phyloP scores from a whole-genome alignment of 2,113 vertebrate species.

The Plestiodon gilberti region DNA sequence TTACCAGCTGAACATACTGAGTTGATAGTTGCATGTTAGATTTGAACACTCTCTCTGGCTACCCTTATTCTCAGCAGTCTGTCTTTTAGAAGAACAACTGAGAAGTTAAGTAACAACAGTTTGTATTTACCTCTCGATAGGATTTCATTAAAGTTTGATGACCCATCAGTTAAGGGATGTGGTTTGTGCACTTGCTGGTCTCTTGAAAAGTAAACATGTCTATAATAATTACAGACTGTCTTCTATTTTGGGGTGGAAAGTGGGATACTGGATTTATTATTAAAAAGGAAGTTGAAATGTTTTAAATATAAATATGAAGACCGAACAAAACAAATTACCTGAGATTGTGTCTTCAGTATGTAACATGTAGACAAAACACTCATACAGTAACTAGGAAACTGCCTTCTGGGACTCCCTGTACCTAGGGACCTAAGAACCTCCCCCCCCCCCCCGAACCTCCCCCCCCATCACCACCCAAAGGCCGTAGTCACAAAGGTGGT shows the following conservation, averaged over 20 bases:
- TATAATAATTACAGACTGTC: not conserved
- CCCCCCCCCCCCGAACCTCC: too few relatives aligned
- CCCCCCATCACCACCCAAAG: too few relatives aligned
- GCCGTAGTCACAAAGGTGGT: too few relatives aligned
- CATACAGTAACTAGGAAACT: not conserved
- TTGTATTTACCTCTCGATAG: not conserved
- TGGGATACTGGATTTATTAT: not conserved
- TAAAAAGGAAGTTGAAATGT: not conserved
- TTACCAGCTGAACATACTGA: not conserved
- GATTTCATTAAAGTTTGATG: not conserved
- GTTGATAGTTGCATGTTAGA: not conserved
- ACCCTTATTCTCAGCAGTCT: not conserved
- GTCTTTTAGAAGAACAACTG: not conserved
- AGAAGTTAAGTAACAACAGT: not conserved
- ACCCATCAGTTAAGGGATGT: not conserved
- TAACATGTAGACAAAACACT: not conserved
- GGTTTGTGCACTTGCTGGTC: not conserved
- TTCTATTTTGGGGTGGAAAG: not conserved
- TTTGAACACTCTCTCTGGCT: not conserved
- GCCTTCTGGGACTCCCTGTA: not conserved
- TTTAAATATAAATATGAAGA: too few relatives aligned
- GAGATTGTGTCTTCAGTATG: too few relatives aligned
- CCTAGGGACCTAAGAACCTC: too few relatives aligned
- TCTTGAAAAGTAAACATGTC: not conserved
- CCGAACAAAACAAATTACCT: too few relatives aligned